phyloP scores from a whole-genome alignment of 2,797 vertebrate species.

The Setipinna tenuifilis region DNA sequence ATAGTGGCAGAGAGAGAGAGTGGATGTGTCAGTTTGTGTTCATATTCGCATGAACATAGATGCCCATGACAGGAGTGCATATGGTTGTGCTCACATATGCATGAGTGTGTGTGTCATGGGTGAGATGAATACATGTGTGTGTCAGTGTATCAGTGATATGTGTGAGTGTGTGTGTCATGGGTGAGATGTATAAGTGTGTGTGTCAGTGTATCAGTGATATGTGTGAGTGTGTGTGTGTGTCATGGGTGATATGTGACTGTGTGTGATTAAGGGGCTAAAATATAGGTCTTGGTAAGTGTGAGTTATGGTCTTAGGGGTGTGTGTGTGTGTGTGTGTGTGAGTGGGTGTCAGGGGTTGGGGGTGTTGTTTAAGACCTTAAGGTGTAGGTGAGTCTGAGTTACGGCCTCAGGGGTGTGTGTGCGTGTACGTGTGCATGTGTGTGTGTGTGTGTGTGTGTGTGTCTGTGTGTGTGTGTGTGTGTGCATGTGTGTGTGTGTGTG shows the following conservation, averaged over 20 bases:
- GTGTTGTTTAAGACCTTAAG: no score
- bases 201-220: no score
- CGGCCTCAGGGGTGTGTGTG: no score
- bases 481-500: slow-evolving; percentile 32
- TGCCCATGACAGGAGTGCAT: no score
- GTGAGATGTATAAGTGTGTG: not conserved
- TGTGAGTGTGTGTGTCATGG: not conserved
- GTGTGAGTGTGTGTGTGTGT: not conserved
- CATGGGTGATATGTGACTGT: not conserved
- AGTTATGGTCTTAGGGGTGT: no score
- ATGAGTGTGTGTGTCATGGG: not conserved
- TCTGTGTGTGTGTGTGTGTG: not conserved
- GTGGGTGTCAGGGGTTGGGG: not conserved
- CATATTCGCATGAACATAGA: not conserved
- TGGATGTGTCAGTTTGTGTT: not conserved
- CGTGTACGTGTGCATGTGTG: no score
- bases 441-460: not conserved
- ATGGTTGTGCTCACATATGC: no score
- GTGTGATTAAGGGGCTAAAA: not conserved
- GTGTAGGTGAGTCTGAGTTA: no score
- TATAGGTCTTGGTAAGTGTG: no score
- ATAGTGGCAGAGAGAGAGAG: not conserved
- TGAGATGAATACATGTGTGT: not conserved
- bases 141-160: not conserved
- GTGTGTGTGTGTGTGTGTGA: not conserved